Conservation (phyloP, 2,797 vertebrate species). For the Aythya fuligula region DNA sequence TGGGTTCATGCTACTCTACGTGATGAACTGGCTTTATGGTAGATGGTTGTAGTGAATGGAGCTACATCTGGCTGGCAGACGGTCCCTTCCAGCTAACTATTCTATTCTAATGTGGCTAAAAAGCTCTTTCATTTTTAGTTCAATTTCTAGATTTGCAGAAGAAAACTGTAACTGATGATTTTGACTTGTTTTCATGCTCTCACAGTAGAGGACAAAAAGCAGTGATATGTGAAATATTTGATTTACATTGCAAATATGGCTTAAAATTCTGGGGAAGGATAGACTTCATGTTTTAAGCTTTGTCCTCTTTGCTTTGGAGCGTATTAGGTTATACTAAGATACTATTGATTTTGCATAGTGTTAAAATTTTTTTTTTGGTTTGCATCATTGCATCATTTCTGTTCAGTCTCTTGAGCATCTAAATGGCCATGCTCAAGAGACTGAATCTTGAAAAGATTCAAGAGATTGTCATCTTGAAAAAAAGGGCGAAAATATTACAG, state of each 20-base stretch:
- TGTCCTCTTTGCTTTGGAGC: not conserved
- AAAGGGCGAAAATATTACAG: not conserved
- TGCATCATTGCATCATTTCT: not conserved
- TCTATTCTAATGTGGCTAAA: not conserved
- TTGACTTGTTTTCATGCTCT: not conserved
- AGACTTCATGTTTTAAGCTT: not conserved
- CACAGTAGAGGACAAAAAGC: not conserved
- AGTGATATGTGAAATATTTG: not conserved
- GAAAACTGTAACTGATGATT: not conserved
- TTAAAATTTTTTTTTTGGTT: not conserved
- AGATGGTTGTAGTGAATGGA: not conserved
- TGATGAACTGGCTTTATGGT: not conserved
- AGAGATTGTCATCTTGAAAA: not conserved
- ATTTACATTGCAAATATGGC: not conserved
- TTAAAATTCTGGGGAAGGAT: not conserved
- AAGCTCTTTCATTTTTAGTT: not conserved
- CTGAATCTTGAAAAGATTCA: too few species aligned
- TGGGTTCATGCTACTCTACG: not conserved
- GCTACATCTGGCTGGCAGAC: not conserved
- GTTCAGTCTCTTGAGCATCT: not conserved
- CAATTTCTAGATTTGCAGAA: not conserved
- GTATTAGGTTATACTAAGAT: not conserved
- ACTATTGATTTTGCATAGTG: not conserved
- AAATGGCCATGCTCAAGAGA: not conserved
- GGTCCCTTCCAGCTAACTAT: not conserved